Conservation (phyloP, 2,797 vertebrate species). For the Lates japonicus region DNA sequence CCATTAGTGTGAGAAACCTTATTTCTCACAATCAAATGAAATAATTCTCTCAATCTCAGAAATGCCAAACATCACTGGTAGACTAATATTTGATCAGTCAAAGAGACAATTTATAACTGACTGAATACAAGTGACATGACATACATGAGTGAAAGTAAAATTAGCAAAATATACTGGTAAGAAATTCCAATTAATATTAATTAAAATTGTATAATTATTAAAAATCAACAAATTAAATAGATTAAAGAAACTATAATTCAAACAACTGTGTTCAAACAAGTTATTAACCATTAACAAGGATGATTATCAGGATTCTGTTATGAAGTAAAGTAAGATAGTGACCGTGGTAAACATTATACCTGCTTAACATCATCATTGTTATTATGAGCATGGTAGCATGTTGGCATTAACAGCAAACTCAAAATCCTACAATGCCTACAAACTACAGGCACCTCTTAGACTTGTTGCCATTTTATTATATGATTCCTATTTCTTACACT, state of each 20-base stretch:
- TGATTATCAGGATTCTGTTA: background rate
- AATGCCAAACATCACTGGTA: too few relatives aligned
- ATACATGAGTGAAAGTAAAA: too few relatives aligned
- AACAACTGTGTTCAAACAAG: background rate
- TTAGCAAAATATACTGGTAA: too few relatives aligned
- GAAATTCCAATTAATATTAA: too few relatives aligned
- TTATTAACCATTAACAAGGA: background rate
- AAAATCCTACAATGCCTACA: background rate
- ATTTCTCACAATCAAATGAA: background rate
- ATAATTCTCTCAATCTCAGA: too few relatives aligned
- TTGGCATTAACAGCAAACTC: background rate
- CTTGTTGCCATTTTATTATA: conserved; percentile 8
- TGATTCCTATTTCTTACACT: background rate
- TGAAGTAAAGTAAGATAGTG: background rate
- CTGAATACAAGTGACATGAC: too few relatives aligned
- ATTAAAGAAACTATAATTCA: background rate
- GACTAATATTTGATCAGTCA: too few relatives aligned
- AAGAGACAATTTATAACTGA: too few relatives aligned
- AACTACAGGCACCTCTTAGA: background rate
- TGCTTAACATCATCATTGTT: conserved; percentile 3
- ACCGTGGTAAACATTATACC: background rate
- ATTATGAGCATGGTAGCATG: background rate
- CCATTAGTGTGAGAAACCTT: background rate
- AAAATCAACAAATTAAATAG: too few relatives aligned
- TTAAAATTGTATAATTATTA: too few relatives aligned